These are phyloP conservation scores for Daboia siamensis DNA, from an alignment of 2,113 vertebrate species.

Conservation along the genomic window DNA sequence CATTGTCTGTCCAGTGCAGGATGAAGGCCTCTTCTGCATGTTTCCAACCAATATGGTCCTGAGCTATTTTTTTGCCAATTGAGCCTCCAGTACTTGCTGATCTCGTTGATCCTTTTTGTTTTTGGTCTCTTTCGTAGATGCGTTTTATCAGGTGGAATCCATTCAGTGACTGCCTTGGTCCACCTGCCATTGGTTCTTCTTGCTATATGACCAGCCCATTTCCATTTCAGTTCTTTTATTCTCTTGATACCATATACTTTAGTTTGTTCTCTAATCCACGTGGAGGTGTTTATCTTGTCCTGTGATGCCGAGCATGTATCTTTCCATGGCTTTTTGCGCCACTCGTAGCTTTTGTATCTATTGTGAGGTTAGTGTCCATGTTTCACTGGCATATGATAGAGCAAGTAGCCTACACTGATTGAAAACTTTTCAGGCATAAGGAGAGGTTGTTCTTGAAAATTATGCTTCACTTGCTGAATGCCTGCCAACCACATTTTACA, in stretches of 20 bases:
- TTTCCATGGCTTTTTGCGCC: not conserved
- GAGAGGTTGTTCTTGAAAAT: not conserved
- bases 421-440: not conserved
- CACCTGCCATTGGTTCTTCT: not conserved
- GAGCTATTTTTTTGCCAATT: not conserved
- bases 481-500: not conserved
- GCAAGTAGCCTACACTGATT: not conserved
- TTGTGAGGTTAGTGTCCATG: not conserved
- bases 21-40: not conserved
- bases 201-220: not conserved
- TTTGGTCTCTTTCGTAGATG: not conserved
- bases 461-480: not conserved
- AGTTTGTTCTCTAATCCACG: not conserved
- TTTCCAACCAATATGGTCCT: not conserved
- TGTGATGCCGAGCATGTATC: not conserved
- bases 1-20: not conserved
- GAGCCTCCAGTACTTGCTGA: not conserved
- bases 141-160: not conserved
- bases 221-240: not conserved
- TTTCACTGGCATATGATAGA: not conserved
- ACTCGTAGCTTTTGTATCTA: not conserved
- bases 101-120: not conserved
- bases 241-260: not conserved
- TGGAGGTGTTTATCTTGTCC: not conserved
- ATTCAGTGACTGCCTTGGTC: not conserved